A percentile compares a stretch with the other conserved stretches of the same genome.
Conservation (phyloP, 1,140 invertebrate genomes). For the Tigriopus japonicus region DNA sequence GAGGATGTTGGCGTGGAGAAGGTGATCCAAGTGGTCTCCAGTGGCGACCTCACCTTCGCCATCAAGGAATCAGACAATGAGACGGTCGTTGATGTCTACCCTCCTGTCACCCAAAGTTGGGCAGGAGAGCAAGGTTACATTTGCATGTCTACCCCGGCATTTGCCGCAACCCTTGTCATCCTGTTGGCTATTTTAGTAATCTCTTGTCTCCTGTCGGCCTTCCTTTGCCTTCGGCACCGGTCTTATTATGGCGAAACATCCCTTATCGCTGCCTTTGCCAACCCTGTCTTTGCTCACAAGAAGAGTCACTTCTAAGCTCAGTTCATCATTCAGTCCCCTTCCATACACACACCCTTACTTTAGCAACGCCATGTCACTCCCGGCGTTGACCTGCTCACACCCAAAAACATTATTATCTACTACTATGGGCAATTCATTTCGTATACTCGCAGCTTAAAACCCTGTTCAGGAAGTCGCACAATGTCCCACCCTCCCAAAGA, state of each 20-base stretch:
- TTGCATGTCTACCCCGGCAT: constrained; percentile 77
- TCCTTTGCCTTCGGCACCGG: constrained; percentile 46
- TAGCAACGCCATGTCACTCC: no score
- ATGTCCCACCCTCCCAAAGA: no score
- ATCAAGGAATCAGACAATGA: constrained; percentile 37
- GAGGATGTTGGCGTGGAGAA: constrained; percentile 59
- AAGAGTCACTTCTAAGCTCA: constrained; percentile 19
- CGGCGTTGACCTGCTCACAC: no score
- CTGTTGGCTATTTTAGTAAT: constrained; percentile 54
- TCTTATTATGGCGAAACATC: constrained; percentile 33
- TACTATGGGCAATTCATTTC: no score
- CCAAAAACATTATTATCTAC: no score
- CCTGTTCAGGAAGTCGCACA: no score
- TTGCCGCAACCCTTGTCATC: constrained; percentile 59
- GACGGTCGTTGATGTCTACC: neutral
- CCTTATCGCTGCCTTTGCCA: constrained; percentile 20
- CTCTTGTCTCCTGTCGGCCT: constrained; percentile 60
- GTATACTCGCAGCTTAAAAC: no score
- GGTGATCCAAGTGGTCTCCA: constrained; percentile 55
- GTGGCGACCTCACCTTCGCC: constrained; percentile 60
- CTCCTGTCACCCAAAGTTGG: constrained; percentile 22
- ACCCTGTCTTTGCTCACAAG: constrained; percentile 21
- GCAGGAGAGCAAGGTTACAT: constrained; percentile 41
- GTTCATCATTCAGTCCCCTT: no score
- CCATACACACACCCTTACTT: no score